Evolutionary conservation across 2,888 invertebrate genomes (phyloP).

Genomic region (Synanthedon andrenaeformis): DNA sequence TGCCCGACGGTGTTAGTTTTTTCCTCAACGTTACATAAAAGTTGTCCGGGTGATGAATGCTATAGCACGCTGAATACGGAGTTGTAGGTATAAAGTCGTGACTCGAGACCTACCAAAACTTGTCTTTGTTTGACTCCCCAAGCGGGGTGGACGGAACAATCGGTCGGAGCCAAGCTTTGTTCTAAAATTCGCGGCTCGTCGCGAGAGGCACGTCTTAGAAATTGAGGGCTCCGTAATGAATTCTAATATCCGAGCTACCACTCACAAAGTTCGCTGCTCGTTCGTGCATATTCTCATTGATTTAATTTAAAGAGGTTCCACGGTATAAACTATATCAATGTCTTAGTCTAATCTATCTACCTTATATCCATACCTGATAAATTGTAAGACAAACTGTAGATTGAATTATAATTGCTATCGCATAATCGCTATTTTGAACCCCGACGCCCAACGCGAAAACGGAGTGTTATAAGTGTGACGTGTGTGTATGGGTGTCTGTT

Average conservation of each 20-base stretch:
- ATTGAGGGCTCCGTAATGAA: constrained; percentile 10
- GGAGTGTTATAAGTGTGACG: too few species aligned
- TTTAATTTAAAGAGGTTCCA: neutral
- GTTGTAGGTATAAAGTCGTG: constrained; percentile 11
- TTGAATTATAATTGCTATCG: too few species aligned
- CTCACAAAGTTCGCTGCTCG: constrained; percentile 12
- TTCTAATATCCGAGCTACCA: constrained; percentile 15
- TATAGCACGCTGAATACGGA: neutral
- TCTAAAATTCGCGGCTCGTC: constrained; percentile 17
- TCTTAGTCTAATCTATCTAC: too few species aligned
- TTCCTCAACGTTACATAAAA: neutral
- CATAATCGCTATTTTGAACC: too few species aligned
- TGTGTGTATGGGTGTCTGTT: too few species aligned
- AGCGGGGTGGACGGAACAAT: constrained; percentile 17
- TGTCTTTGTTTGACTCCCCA: constrained; percentile 18
- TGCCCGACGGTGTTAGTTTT: neutral
- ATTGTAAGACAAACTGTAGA: too few species aligned
- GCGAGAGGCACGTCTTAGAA: constrained; percentile 10
- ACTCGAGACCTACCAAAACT: constrained; percentile 10
- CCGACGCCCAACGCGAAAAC: too few species aligned
- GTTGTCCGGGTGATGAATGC: neutral
- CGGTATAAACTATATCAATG: too few species aligned
- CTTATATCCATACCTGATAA: too few species aligned
- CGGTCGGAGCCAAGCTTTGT: constrained; percentile 21
- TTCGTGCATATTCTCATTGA: constrained; percentile 9